These are phyloP conservation scores for Rhagium mordax DNA, from an alignment of 2,888 invertebrate species.

Conservation along the genomic window DNA sequence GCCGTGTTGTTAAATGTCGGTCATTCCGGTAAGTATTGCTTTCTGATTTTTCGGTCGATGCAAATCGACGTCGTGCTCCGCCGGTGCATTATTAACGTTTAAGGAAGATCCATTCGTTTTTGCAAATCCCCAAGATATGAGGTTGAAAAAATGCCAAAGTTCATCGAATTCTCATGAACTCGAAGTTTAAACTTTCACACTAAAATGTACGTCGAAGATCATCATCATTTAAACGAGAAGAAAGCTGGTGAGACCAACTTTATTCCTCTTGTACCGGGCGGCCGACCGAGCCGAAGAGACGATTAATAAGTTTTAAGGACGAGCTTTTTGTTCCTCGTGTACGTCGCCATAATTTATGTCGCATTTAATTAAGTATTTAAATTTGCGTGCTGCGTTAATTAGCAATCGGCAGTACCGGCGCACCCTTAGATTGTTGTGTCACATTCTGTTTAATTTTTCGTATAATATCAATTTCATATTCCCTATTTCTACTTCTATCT, in stretches of 20 bases:
- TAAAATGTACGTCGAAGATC: slow-evolving; percentile 49
- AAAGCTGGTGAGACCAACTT: slow-evolving; percentile 36
- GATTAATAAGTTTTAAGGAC: neutral
- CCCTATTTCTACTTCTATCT: no score
- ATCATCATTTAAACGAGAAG: slow-evolving; percentile 51
- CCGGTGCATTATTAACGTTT: slow-evolving; percentile 6
- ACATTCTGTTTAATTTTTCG: no score
- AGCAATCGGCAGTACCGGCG: no score
- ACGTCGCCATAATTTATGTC: neutral
- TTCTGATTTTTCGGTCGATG: neutral
- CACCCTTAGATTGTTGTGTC: no score
- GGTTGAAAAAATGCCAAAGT: slow-evolving; percentile 49
- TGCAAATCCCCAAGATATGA: slow-evolving; percentile 42
- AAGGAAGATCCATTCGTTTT: slow-evolving; percentile 4
- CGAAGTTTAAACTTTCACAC: slow-evolving; percentile 51
- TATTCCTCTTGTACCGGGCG: slow-evolving; percentile 34
- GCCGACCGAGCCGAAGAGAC: neutral
- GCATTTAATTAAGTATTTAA: no score
- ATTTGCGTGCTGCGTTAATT: no score
- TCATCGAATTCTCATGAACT: slow-evolving; percentile 53
- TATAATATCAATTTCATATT: no score
- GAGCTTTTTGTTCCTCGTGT: neutral
- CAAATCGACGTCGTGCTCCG: neutral
- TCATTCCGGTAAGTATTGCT: no score
- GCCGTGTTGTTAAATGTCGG: neutral